A percentile compares a stretch with the other conserved stretches of the same genome.
Conservation (phyloP, 2,113 vertebrate species). For the Campylorhamphus procurvoides region DNA sequence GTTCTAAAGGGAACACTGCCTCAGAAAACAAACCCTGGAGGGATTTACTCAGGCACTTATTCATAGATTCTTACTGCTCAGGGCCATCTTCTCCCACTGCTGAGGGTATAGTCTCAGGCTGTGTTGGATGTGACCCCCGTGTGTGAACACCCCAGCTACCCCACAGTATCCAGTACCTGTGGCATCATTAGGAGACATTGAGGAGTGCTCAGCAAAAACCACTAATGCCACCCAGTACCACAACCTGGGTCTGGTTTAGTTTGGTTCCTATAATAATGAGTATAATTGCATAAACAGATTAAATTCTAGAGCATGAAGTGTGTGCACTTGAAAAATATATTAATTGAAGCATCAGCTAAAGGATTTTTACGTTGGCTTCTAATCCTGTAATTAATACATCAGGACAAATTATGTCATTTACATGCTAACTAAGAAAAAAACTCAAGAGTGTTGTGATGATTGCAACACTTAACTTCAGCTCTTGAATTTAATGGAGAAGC, state of each 20-base stretch:
- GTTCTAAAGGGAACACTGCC: not conserved
- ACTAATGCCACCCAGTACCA: not conserved
- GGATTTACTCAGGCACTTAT: not conserved
- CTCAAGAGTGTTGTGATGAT: not conserved
- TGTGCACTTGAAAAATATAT: not conserved
- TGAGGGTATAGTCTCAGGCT: not conserved
- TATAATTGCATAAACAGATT: not conserved
- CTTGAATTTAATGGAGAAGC: not conserved
- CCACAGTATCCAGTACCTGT: not conserved
- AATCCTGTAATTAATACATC: not conserved
- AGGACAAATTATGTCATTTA: not conserved
- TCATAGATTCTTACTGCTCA: not conserved
- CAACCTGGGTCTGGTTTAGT: not conserved
- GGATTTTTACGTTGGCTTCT: not conserved
- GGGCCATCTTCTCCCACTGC: not conserved
- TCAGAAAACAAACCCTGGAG: not conserved
- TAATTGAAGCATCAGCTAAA: not conserved
- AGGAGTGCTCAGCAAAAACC: not conserved
- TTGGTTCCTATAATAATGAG: not conserved
- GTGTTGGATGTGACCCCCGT: not conserved
- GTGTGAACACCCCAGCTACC: not conserved
- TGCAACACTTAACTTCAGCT: not conserved
- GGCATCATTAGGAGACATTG: not conserved
- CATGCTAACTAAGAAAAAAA: not conserved
- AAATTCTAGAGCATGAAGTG: not conserved